Conservation (phyloP, 2,797 vertebrate species). For the Muraenolepis orangiensis region DNA sequence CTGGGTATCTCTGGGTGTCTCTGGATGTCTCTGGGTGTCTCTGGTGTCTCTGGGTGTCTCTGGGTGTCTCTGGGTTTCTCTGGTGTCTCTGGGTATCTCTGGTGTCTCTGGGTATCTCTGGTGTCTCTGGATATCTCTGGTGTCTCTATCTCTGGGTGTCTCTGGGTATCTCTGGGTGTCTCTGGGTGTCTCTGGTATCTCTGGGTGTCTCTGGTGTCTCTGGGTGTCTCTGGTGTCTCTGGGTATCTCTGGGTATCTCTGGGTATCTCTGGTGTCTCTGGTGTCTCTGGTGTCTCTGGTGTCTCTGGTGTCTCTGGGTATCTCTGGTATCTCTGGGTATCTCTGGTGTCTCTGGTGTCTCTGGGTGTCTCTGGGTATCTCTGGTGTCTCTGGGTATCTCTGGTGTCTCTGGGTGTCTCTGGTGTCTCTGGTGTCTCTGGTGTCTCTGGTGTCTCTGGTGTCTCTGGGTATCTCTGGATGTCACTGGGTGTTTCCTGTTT, state of each 20-base stretch:
- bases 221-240: neutral
- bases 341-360: neutral
- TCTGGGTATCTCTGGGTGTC: too few relatives aligned
- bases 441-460: too few relatives aligned
- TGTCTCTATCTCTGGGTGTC: neutral
- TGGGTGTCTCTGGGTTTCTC: too few relatives aligned
- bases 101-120: neutral
- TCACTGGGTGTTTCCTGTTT: conserved; percentile 25
- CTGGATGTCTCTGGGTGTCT: too few relatives aligned
- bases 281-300: neutral
- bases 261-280: neutral
- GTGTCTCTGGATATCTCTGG: neutral
- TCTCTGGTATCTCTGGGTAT: neutral
- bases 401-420: too few relatives aligned
- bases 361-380: neutral
- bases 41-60: too few relatives aligned
- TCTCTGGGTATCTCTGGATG: neutral
- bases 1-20: too few relatives aligned
- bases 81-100: neutral
- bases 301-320: neutral
- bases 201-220: neutral
- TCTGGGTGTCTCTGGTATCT: neutral
- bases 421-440: neutral
- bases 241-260: neutral
- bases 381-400: neutral